Evolutionary conservation across 1,140 invertebrate species (phyloP), one percentile per base, ranked within the genome.

Genomic region (Brevipalpus yothersi): DNA sequence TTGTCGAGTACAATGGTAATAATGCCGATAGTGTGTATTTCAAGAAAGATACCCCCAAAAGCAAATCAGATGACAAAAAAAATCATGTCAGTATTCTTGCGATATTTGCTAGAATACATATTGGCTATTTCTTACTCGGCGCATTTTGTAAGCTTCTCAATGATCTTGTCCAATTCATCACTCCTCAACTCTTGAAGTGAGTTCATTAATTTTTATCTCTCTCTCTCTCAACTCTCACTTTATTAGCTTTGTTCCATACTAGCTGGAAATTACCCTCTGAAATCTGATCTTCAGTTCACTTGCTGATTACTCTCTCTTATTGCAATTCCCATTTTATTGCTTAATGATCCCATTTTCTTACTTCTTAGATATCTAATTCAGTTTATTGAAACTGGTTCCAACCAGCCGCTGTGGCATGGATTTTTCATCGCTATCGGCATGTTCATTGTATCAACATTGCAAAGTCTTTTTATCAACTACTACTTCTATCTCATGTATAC

Each of bases 401-500:
- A 42, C 0, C 21, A 39, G 11, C 56, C 40, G 42, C 4, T 58
- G 10, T 58, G 56, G 56, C 56, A 58, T 47, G 56, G 56, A 23
- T 10, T 43, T 9, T 11, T 45, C 12, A 58, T 58, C 43, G 40
- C 56, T 11, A 7, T 58, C 17, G 2, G 10, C 12, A 23, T 59
- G 40, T 59, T 59, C 15, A 17, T 41, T 15, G 39, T 59, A 12
- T 11, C 45, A 11, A 17, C 15, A 19, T 4, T 66, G 39, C 62
- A 66, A 49, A 94, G 90, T 0, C 67, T 97, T 51, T 73, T 96
- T 15, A 70, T 96, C 10, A 80, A 83, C 0, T 84, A 89, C 64
- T 94, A 93, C 71, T 92, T 90, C 71, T 81, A 88, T 67, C 76
- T 82, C 40, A 91, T 92, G 86, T 86, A 84, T 55, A 62, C 62